These are phyloP conservation scores for Pammene fasciana DNA, from an alignment of 2,888 invertebrate species.

Conservation along the genomic window DNA sequence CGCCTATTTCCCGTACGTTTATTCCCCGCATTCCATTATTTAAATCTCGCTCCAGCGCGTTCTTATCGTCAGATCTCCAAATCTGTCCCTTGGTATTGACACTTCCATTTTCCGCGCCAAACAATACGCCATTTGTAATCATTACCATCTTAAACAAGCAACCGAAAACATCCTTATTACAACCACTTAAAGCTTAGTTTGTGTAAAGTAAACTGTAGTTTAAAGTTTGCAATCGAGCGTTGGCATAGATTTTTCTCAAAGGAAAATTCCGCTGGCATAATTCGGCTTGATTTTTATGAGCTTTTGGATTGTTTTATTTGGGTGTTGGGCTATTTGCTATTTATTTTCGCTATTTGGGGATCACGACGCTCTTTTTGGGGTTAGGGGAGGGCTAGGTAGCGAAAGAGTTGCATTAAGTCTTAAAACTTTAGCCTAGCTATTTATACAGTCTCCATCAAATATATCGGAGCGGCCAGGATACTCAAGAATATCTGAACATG, in stretches of 20 bases:
- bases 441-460: too few species aligned
- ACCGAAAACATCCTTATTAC: background rate
- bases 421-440: too few species aligned
- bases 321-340: conserved; percentile 31
- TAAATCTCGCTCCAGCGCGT: conserved; percentile 15
- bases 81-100: conserved; percentile 49
- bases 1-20: background rate
- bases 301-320: conserved; percentile 36
- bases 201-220: background rate
- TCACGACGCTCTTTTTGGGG: conserved; percentile 4
- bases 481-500: too few species aligned
- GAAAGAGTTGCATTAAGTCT: too few species aligned
- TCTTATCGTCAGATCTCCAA: conserved; percentile 30
- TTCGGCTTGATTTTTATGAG: conserved; percentile 39
- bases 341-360: conserved; percentile 24
- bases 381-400: background rate
- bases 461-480: too few species aligned
- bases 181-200: background rate
- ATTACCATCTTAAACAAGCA: conserved; percentile 30
- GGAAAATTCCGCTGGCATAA: conserved; percentile 37
- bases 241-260: conserved; percentile 39
- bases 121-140: conserved; percentile 45
- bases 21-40: background rate
- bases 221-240: background rate
- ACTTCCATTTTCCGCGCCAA: conserved; percentile 45